Conservation (phyloP, 1,140 invertebrate genomes). For the Ylistrum balloti region DNA sequence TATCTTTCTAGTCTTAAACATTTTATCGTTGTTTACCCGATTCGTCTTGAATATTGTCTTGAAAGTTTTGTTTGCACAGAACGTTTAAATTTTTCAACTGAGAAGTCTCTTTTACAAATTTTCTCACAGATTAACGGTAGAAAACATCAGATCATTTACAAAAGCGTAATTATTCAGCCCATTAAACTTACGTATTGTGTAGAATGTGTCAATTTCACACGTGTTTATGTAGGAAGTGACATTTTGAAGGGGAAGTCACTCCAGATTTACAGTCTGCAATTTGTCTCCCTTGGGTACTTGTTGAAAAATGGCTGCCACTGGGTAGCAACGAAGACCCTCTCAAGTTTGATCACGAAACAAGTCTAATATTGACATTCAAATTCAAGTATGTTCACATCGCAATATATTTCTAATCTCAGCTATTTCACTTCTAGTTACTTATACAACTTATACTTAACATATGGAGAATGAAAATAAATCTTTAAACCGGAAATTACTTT, state of each 20-base stretch:
- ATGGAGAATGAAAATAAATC: background rate
- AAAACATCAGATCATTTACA: too few relatives aligned
- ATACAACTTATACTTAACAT: background rate
- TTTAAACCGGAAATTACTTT: slow-evolving; percentile 43
- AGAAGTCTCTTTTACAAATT: too few relatives aligned
- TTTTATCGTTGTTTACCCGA: too few relatives aligned
- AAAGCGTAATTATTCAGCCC: too few relatives aligned
- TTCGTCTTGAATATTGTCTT: too few relatives aligned
- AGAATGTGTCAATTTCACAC: too few relatives aligned
- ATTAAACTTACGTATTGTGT: too few relatives aligned
- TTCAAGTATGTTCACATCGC: background rate
- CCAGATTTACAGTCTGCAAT: background rate
- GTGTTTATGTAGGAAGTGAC: slow-evolving; percentile 38
- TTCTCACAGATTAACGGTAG: too few relatives aligned
- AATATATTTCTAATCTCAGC: background rate
- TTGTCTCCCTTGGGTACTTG: background rate
- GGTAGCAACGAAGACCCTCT: slow-evolving; percentile 24
- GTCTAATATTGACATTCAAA: background rate
- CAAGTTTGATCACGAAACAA: slow-evolving; percentile 26
- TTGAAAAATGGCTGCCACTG: slow-evolving; percentile 32
- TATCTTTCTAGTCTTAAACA: too few relatives aligned
- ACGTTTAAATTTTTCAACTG: too few relatives aligned
- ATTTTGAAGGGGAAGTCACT: background rate
- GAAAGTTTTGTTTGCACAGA: too few relatives aligned
- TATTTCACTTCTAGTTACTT: background rate